Percentiles rank a stretch among this genome's conserved stretches.
phyloP scores from a whole-genome alignment of 1,140 invertebrate genomes.

The Drosophila ercepeae region DNA sequence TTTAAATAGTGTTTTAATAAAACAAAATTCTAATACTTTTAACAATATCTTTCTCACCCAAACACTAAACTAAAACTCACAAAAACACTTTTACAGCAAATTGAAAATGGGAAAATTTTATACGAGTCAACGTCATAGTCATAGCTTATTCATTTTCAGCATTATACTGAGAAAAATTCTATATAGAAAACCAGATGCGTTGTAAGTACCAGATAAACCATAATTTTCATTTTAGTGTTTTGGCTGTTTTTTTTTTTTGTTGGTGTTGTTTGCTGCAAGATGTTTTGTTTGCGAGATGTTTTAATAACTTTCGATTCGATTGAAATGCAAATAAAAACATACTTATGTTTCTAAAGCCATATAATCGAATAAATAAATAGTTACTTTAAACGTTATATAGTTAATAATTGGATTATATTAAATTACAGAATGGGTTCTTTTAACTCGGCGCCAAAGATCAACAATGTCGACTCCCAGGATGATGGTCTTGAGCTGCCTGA shows the following conservation, averaged over 20 bases:
- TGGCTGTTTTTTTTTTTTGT: constrained; percentile 27
- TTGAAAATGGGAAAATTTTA: constrained; percentile 54
- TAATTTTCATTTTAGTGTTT: constrained; percentile 7
- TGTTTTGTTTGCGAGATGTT: constrained; percentile 31
- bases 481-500: constrained; percentile 85
- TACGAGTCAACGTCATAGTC: constrained; percentile 63
- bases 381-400: background rate
- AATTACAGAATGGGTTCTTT: constrained; percentile 89
- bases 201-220: constrained; percentile 62
- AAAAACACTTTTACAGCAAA: constrained; percentile 50
- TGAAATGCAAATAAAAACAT: constrained; percentile 21
- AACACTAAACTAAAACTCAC: constrained; percentile 1
- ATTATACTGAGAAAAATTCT: constrained; percentile 77
- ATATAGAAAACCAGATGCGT: constrained; percentile 67
- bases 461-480: constrained; percentile 88
- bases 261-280: constrained; percentile 29
- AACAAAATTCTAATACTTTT: background rate
- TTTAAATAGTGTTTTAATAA: background rate
- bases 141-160: constrained; percentile 75
- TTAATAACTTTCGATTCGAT: constrained; percentile 22
- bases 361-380: constrained; percentile 23
- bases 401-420: background rate
- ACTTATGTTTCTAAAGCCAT: constrained; percentile 8
- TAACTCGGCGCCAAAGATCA: constrained; percentile 88
- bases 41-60: background rate